Base-by-base conservation (phyloP, 2,888 invertebrate species). In the Lordiphosa fenestrarum region DNA sequence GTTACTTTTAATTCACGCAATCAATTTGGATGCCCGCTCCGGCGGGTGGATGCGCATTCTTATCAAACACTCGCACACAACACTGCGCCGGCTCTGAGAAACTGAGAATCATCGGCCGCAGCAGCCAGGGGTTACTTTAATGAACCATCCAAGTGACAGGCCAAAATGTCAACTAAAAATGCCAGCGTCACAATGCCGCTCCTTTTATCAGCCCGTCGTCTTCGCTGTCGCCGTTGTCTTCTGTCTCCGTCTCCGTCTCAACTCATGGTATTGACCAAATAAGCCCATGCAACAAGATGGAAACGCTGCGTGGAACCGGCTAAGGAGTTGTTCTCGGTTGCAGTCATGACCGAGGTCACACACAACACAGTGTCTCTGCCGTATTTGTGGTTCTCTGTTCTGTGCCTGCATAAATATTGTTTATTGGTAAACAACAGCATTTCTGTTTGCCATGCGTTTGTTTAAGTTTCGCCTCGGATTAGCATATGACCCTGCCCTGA, bases 401-500 rank as follows among this genome's bases (percentile, higher is more conserved):
- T 15, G 35, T 47, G 47, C 47, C 47, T 47, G 47, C 47, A 47
- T 47, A 47, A 47, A 47, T 47, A 47, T 63, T 63, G 64, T 63
- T 64, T 63, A 54, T 55, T 63, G 52, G 54, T 50, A 63, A 63
- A 63, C 30, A 30, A 30, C 63, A 63, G 30, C 25, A 50, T 49
- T 55, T 30, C 33, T 44, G 49, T 55, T 55, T 49, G 56, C 55
- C 49, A 38, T 47, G 39, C 35, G 25, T 30, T 69, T 71, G 64
- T 72, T 71, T 71, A 60, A 41, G 23, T 48, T 48, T 57, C 33
- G 35, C 56, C 57, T 61, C 39, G 57, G 56, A 58, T 66, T 62
- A 62, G 66, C 66, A 58, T 60, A 54, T 60, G 49, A 50, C 42
- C 44, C 49, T 36, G 47, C 36, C 12, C 55, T n/a, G 23, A 61